Conservation (phyloP, 2,113 vertebrate species). For the Salvelinus sp. region DNA sequence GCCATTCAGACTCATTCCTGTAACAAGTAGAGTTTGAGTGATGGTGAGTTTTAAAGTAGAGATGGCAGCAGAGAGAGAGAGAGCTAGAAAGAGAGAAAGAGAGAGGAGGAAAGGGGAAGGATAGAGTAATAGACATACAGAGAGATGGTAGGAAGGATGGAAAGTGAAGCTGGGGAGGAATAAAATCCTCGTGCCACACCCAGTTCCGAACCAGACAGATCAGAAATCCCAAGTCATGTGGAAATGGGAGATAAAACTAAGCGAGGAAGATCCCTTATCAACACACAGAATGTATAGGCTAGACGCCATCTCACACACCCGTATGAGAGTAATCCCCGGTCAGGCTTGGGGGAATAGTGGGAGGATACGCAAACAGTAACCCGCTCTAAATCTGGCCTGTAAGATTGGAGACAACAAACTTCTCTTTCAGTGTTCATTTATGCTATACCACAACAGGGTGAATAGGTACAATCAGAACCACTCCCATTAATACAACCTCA, state of each 20-base stretch:
- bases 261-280: not conserved
- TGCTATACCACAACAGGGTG: not conserved
- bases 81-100: not conserved
- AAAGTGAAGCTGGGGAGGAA: slow-evolving; percentile 4
- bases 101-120: not conserved
- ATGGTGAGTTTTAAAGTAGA: not conserved
- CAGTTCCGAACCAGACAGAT: slow-evolving; percentile 24
- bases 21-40: not conserved
- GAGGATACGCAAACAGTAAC: too few species aligned
- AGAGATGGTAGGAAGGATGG: not conserved
- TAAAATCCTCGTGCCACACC: slow-evolving; percentile 39
- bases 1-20: not conserved
- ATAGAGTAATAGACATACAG: not conserved
- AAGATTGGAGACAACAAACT: not conserved
- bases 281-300: not conserved
- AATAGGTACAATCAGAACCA: not conserved
- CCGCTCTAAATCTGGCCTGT: not conserved
- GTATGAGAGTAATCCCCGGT: not conserved
- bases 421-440: not conserved
- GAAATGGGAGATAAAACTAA: not conserved
- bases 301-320: not conserved
- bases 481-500: not conserved
- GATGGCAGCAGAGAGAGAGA: not conserved
- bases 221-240: not conserved
- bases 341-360: too few species aligned